Evolutionary conservation across 1,140 invertebrate species (phyloP), one percentile per base, ranked within the genome.

Genomic region (Cylas formicarius): DNA sequence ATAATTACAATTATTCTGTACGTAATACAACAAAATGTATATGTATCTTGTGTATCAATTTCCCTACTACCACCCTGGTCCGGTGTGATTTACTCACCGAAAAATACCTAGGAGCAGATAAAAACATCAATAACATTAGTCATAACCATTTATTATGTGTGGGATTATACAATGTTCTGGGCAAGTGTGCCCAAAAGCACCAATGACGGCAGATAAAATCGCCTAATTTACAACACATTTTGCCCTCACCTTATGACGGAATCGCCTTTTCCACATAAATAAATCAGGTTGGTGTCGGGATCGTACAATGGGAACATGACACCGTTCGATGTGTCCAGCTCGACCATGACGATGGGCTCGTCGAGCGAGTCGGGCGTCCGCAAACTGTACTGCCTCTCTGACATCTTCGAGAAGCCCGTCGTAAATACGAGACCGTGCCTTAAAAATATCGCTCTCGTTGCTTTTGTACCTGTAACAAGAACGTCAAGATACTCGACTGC

Each of bases 261-360:
- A 76, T 87, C 84, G 23, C 84, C 94, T 75, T 98, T 98, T 48
- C 94, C 96, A 67, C 91, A 95, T 3, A 99, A 71, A 69, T 86
- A 99, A 47, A 98, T 81, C 58, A 99, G 72, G 74, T 92, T 95
- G 28, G 90, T 94, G 70, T 99, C 96, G 27, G 91, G 81, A 75
- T 99, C 96, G 69, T 97, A 99, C 11, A 96, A 77, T 21, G 96
- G 96, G 69, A 97, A 92, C 80, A 99, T 88, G 23, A 98, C 90
- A 50, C 95, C 95, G 69, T 97, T 98, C 51, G 89, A 92, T 18
- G 90, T 94, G 68, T 99, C 96, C 55, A 99, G 73, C 71, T 93
- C 90, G 39, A 96, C 91, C 74, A 93, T 90, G 7, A 92, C 84
- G 57, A 98, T 90, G 2, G 94, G 91, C 61, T 92, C 88, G 27